Conservation (phyloP, 2,113 vertebrate genomes). For the Alligator mississippiensis region DNA sequence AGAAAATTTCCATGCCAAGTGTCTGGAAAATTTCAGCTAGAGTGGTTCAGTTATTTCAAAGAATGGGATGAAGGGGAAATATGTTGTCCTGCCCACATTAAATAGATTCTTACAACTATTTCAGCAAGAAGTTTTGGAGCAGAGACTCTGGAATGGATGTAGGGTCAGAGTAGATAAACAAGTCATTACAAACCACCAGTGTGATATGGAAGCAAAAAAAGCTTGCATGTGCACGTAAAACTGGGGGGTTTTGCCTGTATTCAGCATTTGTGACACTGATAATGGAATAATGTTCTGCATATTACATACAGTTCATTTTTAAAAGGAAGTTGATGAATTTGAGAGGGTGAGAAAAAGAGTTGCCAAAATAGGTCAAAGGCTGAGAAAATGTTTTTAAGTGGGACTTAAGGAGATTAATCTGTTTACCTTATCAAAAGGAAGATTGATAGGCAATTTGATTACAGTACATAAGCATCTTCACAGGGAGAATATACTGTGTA, state of each 20-base stretch:
- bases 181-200: background rate
- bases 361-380: background rate
- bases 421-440: background rate
- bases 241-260: background rate
- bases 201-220: background rate
- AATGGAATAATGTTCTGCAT: background rate
- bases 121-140: background rate
- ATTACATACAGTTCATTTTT: background rate
- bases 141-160: background rate
- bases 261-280: slow-evolving; percentile 13
- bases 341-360: background rate
- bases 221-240: background rate
- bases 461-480: background rate
- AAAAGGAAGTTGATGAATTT: background rate
- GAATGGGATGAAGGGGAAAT: background rate
- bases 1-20: background rate
- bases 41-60: background rate
- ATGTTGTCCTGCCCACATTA: background rate
- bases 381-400: background rate
- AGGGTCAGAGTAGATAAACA: background rate
- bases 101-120: background rate
- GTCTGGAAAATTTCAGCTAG: rapidly evolving
- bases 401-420: background rate
- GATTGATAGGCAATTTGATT: background rate
- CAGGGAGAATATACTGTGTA: background rate